Evolutionary conservation across 2,888 invertebrate species (phyloP), one percentile per base, ranked within the genome.

Genomic region (Xestia xanthographa): DNA sequence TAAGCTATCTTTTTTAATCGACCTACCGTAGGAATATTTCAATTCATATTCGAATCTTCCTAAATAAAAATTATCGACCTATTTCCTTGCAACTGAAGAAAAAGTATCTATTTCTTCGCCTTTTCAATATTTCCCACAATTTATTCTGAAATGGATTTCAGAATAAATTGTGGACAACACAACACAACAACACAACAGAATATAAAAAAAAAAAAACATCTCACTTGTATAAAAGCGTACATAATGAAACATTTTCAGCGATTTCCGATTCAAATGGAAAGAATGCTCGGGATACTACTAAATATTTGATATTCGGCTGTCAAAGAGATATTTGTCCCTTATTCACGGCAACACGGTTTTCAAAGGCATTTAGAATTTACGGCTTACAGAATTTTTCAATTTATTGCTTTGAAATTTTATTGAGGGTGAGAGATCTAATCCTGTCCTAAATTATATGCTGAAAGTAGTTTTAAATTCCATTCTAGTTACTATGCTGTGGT

Each of bases 221-320:
- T n/a, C 17, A 41, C 53, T 62, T 63, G 53, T 53, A 45, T 45
- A 29, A 41, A 41, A 77, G 66, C 20, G 50, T 1, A 5, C 22
- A 50, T 38, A 56, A 83, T 48, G n/a, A 77, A 50, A 82, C 66
- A 60, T 53, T 63, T 48, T n/a, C 53, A 41, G 22, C 45, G 38
- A 29, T 66, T 60, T 53, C 26, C 38, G 34, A 66, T 69, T 66
- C 41, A 53, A 69, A 72, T 34, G 12, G 1, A 53, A 69, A 73
- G 29, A 81, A 76, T 72, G 43, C 38, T 43, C n/a, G 41, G 43
- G 8, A 56, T 8, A 68, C 5, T 43, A 48, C 43, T 22, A 29
- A 62, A 62, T 53, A 66, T 77, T 77, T 77, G 50, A 77, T 72
- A 72, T 88, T 72, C 65, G 56, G n/a, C 45, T 53, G 72, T 83